These are phyloP conservation scores for Xylocopa sonorina DNA, from an alignment of 1,140 invertebrate genomes.

Conservation along the genomic window DNA sequence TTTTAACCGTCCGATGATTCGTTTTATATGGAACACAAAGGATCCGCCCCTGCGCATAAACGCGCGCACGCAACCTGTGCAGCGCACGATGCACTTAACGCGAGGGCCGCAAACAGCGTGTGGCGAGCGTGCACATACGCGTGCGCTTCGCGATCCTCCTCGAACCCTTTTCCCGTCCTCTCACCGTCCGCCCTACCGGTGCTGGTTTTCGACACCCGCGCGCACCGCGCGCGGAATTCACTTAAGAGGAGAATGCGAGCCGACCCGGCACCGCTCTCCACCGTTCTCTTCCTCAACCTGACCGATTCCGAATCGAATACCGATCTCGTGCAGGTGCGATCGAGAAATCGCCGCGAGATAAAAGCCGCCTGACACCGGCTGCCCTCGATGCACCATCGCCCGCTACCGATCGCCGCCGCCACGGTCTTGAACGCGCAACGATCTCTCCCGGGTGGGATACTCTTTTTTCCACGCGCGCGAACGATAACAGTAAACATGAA, in stretches of 20 bases:
- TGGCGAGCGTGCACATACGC: constrained; percentile 24
- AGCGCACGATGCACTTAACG: constrained; percentile 44
- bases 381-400: constrained; percentile 11
- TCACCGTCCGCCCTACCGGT: too few relatives aligned
- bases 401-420: not conserved
- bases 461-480: not conserved
- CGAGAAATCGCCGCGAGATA: constrained; percentile 49
- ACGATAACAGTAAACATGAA: constrained; percentile 49
- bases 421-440: constrained; percentile 24
- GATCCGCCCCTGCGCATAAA: constrained; percentile 29
- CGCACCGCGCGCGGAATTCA: constrained; percentile 72
- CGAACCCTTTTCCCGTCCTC: too few relatives aligned
- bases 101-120: constrained; percentile 3
- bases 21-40: constrained; percentile 60
- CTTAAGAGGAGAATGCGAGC: constrained; percentile 76
- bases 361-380: constrained; percentile 18
- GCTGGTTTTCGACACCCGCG: constrained; percentile 32
- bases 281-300: constrained; percentile 55
- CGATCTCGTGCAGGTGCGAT: constrained; percentile 63
- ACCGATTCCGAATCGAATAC: constrained; percentile 58
- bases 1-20: constrained; percentile 41
- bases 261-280: constrained; percentile 46
- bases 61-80: constrained; percentile 39
- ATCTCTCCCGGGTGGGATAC: constrained; percentile 13
- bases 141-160: constrained; percentile 18